phyloP scores from a whole-genome alignment of 2,888 invertebrate genomes.

The Vandiemenella viatica region DNA sequence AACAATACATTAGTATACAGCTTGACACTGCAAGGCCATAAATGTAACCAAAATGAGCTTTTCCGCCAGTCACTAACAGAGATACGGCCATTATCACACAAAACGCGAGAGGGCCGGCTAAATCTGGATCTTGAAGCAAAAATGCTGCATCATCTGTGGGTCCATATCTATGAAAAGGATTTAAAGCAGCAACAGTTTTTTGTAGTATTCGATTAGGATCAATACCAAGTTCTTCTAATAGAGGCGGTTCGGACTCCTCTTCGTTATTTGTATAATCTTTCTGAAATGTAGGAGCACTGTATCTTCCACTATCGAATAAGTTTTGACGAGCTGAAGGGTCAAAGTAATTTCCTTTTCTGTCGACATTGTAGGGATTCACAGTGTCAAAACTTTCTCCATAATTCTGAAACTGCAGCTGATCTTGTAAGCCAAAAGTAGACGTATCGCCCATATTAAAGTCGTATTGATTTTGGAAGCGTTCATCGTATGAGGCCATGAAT shows the following conservation, averaged over 20 bases:
- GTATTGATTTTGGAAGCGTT: too few relatives aligned
- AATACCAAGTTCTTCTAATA: slow-evolving; percentile 81
- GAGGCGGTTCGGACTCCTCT: slow-evolving; percentile 63
- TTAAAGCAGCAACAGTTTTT: slow-evolving; percentile 77
- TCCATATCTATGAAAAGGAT: slow-evolving; percentile 60
- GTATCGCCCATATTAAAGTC: neutral
- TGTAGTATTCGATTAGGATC: slow-evolving; percentile 77
- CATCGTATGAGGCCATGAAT: too few relatives aligned
- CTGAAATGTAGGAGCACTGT: too few relatives aligned
- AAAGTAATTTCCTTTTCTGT: too few relatives aligned
- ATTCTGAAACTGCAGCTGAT: neutral
- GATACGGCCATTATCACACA: slow-evolving; percentile 53
- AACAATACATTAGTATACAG: slow-evolving; percentile 75
- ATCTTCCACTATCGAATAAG: too few relatives aligned
- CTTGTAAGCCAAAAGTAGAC: neutral
- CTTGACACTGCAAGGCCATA: slow-evolving; percentile 85
- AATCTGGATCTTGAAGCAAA: slow-evolving; percentile 59
- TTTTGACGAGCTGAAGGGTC: too few relatives aligned
- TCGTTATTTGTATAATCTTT: neutral
- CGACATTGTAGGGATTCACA: too few relatives aligned
- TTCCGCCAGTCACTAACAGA: slow-evolving; percentile 55
- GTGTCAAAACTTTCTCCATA: too few relatives aligned
- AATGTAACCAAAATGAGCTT: slow-evolving; percentile 83
- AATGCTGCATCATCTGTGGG: slow-evolving; percentile 55
- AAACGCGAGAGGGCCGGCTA: slow-evolving; percentile 85